phyloP scores from a whole-genome alignment of 2,797 vertebrate genomes.

The Intellagama lesueurii region DNA sequence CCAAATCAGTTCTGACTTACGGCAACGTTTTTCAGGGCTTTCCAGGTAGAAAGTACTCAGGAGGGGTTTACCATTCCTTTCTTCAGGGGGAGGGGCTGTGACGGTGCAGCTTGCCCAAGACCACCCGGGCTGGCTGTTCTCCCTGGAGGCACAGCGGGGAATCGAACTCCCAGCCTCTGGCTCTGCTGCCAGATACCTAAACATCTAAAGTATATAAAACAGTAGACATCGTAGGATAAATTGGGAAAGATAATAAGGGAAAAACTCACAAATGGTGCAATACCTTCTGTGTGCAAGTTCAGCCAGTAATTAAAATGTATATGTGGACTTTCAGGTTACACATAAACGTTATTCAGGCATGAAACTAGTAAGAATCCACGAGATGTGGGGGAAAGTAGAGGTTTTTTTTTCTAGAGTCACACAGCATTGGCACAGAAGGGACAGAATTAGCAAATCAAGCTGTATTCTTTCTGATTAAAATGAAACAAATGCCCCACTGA shows the following conservation, averaged over 20 bases:
- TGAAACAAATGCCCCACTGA: neutral
- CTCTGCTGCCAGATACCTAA: too few species aligned
- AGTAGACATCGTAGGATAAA: neutral
- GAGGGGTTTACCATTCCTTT: too few species aligned
- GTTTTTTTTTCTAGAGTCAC: neutral
- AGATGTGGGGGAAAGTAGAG: neutral
- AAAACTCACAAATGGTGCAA: neutral
- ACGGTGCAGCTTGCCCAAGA: too few species aligned
- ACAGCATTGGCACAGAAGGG: neutral
- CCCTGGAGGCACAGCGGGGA: too few species aligned
- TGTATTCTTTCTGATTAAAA: neutral
- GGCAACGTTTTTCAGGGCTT: too few species aligned
- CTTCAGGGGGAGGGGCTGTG: too few species aligned
- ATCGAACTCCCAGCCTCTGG: too few species aligned
- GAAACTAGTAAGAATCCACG: neutral
- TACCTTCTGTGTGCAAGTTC: neutral
- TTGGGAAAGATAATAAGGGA: neutral
- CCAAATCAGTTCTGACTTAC: too few species aligned
- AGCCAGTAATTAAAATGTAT: neutral
- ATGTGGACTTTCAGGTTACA: neutral
- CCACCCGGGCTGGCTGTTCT: too few species aligned
- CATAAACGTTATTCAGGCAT: neutral
- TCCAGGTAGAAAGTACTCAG: too few species aligned
- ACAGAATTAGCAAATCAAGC: neutral
- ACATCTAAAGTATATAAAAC: neutral